Conservation (phyloP, 64 coral and sea anemone species). For the Montipora cactus region DNA sequence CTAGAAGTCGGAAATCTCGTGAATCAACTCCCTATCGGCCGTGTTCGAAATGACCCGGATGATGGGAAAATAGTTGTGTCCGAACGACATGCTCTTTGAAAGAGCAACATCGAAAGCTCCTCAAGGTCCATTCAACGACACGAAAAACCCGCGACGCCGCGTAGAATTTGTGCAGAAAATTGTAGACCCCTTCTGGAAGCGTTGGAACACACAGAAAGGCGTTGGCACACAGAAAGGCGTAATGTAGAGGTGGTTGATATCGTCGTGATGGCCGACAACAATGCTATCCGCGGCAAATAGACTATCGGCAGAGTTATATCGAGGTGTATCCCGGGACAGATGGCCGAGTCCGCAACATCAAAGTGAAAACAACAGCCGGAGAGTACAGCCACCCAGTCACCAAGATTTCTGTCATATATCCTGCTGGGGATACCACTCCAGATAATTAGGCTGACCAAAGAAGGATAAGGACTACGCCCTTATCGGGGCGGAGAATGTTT, state of each 20-base stretch:
- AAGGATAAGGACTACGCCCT: no score
- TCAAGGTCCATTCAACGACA: not conserved
- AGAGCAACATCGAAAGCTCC: no score
- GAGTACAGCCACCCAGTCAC: no score
- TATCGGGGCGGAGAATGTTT: no score
- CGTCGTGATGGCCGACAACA: not conserved
- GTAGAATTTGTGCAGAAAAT: conserved; percentile 71
- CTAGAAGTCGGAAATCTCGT: conserved; percentile 48
- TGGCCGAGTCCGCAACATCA: no score
- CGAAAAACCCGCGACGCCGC: conserved; percentile 42
- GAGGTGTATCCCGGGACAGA: no score
- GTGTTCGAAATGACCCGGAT: conserved; percentile 44
- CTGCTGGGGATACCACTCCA: no score
- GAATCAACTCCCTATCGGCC: conserved; percentile 47
- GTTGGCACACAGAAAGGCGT: conserved; percentile 10
- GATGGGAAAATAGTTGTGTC: conserved; percentile 44
- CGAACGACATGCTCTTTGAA: conserved; percentile 56
- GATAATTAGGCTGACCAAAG: no score
- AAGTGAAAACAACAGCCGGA: no score
- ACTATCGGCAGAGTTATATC: no score
- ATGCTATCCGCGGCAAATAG: no score
- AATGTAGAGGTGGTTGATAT: conserved; percentile 5
- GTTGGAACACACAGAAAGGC: conserved; percentile 40
- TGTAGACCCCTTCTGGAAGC: conserved; percentile 51
- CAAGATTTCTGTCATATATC: no score